Base-by-base conservation (phyloP, 2,888 invertebrate genomes). In the Catonia carolina region DNA sequence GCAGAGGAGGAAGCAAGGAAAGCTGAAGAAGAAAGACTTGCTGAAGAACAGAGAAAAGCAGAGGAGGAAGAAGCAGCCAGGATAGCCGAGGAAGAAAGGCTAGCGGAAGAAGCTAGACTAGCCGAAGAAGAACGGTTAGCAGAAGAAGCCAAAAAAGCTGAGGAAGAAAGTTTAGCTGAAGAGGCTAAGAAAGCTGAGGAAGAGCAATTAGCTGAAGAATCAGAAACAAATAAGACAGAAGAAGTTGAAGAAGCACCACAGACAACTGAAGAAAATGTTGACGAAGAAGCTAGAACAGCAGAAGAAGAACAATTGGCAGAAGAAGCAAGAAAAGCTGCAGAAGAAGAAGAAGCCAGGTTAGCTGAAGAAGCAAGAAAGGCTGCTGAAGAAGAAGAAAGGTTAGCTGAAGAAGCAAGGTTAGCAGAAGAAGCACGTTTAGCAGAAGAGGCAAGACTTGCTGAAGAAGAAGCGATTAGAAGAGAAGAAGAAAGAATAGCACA, bases 241-340 rank as follows among this genome's bases (percentile, higher is more conserved):
- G 78, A 81, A 65, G 81, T 81, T 1, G 78, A 81, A 67, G 81
- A 81, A 67, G 81, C 81, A 66, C 77, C 78, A 20, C 84, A 84
- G 72, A 80, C 74, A 5, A 85, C 73, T 73, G 62, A 73, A 66
- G 81, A 81, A 66, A 77, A 77, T 17, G 84, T 84, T 72, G 81
- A 74, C 6, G 85, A 74, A 73, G 62, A 73, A 73, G 67, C 72
- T 72, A 65, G 61, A 72, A 41, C 84, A 65, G 82, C 82, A 0
- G 84, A 85, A 66, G 68, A 64, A 39, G 70, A 57, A 37, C 53
- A 49, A 56, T 78, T 79, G 65, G 78, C 67, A n/a, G 61, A 59
- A 35, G 55, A 55, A 47, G 55, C 56, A 14, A 27, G 70, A 51
- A 57, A 65, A 48, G 73, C 71, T 20, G 73, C 73, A 62, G 74